Evolutionary conservation across 1,140 invertebrate species (phyloP), one percentile per base, ranked within the genome.

Genomic region (Sinonovacula constricta): DNA sequence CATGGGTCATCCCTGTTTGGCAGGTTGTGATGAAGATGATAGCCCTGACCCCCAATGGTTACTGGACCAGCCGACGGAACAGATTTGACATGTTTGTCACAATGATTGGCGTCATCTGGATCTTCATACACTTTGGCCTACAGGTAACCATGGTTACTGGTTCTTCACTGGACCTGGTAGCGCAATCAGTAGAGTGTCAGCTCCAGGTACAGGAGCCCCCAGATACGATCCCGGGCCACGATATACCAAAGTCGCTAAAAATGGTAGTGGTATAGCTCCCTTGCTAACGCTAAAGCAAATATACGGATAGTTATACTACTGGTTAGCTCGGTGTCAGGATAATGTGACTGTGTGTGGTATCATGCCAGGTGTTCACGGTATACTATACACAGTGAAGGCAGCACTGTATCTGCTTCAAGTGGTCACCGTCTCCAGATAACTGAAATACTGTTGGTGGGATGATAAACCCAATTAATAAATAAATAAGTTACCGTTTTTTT

Each of bases 11-110:
- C n/a, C n/a, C n/a, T n/a, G n/a, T n/a, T n/a, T n/a, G n/a, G 10
- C 95, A 99, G 93, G 97, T 99, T 39, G 93, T 99, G 22, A 97
- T 99, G 94, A 99, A 99, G 93, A 97, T 97, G 88, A 96, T 98
- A 74, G 98, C 98, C n/a, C 98, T 99, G 91, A 99, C 97, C 36
- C 96, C 97, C 71, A 93, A 95, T 80, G 98, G 99, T 54, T 99
- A 99, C 92, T 99, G 98, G 96, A 98, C 99, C 90, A 99, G 97
- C 69, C 92, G 98, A 85, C 93, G 99, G 84, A 99, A 99, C 92
- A 93, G 98, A 88, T 99, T 99, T 91, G 99, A 99, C 92, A 93
- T 99, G 59, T 94, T 99, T 72, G 98, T 99, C 49, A 99, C 98
- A 28, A 94, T 98, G 60, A 94, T 98, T 56, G 98, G 98, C 33